Evolutionary conservation across 2,888 invertebrate species (phyloP).

Genomic region (Thumatha senex): DNA sequence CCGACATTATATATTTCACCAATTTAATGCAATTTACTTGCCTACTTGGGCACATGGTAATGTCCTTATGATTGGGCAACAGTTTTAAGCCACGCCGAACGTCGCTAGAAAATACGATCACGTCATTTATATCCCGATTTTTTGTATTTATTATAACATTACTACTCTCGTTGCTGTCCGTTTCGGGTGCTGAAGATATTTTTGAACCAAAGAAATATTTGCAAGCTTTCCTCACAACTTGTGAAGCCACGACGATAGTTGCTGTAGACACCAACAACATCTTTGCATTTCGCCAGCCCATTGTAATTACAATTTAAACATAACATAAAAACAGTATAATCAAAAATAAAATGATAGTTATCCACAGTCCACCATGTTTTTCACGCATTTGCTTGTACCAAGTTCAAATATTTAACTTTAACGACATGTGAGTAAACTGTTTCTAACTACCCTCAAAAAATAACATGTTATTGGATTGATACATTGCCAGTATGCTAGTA

Average conservation of each 20-base stretch:
- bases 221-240: constrained; percentile 68
- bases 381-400: constrained; percentile 53
- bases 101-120: constrained; percentile 76
- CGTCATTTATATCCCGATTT: constrained; percentile 76
- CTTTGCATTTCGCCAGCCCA: constrained; percentile 76
- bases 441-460: constrained; percentile 47
- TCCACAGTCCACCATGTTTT: constrained; percentile 66
- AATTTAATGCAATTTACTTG: constrained; percentile 75
- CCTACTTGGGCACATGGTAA: constrained; percentile 70
- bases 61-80: constrained; percentile 65
- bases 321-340: constrained; percentile 36
- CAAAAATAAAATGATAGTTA: constrained; percentile 33
- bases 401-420: constrained; percentile 7
- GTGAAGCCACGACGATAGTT: constrained; percentile 68
- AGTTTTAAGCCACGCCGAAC: constrained; percentile 64
- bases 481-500: too few species aligned
- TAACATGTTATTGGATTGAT: too few species aligned
- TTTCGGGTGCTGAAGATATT: constrained; percentile 42
- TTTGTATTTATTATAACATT: constrained; percentile 58
- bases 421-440: constrained; percentile 5
- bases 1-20: constrained; percentile 75
- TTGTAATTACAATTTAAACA: constrained; percentile 41
- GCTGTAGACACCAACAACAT: constrained; percentile 71
- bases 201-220: constrained; percentile 58
- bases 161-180: constrained; percentile 51